Evolutionary conservation across 2,113 vertebrate genomes (phyloP), one percentile per base, ranked within the genome.

Genomic region (Malurus elegans): DNA sequence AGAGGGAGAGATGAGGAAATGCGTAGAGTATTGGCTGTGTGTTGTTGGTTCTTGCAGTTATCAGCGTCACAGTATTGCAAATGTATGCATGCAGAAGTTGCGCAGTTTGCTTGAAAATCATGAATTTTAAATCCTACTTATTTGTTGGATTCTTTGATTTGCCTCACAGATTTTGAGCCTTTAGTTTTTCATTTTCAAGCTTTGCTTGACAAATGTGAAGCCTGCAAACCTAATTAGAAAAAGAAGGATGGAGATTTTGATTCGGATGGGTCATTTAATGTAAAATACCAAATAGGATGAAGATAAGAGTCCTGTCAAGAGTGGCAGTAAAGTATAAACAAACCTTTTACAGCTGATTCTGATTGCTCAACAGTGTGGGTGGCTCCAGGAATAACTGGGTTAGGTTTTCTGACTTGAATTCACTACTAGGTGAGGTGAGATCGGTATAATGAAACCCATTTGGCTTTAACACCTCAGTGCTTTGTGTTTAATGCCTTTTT

Each of bases 121-220:
- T 72, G 57, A 54, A 67, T 86, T 95, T 69, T 76, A 93, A 94
- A 96, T 86, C 40, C 58, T 65, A 24, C 17, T 80, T 76, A 45
- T 31, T 81, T 66, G 17, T 71, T 36, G 34, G 83, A 61, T 86
- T 88, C 24, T 80, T 91, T 54, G 34, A 60, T 86, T 82, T 95
- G 67, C 72, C 60, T 94, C 79, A 70, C 45, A 50, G 60, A 72
- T 92, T 90, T 60, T 74, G 50, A 73, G 57, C 50, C 45, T 89
- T 70, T 79, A 23, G 61, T 81, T 88, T 94, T 94, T 94, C 19
- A 60, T 86, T 86, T 92, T 86, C 69, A 89, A 61, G 45, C 23
- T 89, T 81, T 93, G 24, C 76, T 87, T 89, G 61, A 45, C 80
- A 89, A 81, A 83, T 48, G 29, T 25, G 32, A 90, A 82, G 54